Conservation (phyloP, 2,113 vertebrate genomes). For the Psilopsiagon aurifrons region DNA sequence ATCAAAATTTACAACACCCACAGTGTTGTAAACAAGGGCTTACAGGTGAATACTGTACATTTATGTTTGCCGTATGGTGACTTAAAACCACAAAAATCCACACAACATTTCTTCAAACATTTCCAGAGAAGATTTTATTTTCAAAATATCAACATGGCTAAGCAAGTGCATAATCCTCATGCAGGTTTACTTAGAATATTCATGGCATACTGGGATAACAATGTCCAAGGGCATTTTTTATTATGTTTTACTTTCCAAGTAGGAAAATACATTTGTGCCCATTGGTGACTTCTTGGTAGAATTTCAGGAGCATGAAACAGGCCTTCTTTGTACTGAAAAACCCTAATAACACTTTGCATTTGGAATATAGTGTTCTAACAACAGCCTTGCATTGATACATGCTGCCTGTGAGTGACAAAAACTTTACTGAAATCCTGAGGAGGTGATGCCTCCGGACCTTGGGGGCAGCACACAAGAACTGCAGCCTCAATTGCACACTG, state of each 20-base stretch:
- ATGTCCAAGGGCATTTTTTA: rapidly evolving
- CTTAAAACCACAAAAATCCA: constrained; percentile 7
- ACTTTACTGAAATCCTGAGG: neutral
- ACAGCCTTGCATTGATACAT: neutral
- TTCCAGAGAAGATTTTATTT: neutral
- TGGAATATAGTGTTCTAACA: neutral
- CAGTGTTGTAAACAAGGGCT: neutral
- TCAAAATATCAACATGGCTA: neutral
- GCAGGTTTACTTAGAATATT: neutral
- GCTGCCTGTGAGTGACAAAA: neutral
- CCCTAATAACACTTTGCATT: neutral
- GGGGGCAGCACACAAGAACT: neutral
- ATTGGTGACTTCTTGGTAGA: neutral
- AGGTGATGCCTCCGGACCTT: neutral
- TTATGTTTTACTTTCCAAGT: neutral
- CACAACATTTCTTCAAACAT: neutral
- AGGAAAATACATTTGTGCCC: neutral
- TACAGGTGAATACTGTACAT: neutral
- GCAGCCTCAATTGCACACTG: neutral
- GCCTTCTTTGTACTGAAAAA: neutral
- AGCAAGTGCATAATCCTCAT: neutral
- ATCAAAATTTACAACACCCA: constrained; percentile 23
- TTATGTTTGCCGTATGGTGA: constrained; percentile 1
- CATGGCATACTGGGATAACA: neutral
- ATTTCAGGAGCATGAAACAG: neutral